Conservation (phyloP, 2,113 vertebrate species). For the Oryzias javanicus region DNA sequence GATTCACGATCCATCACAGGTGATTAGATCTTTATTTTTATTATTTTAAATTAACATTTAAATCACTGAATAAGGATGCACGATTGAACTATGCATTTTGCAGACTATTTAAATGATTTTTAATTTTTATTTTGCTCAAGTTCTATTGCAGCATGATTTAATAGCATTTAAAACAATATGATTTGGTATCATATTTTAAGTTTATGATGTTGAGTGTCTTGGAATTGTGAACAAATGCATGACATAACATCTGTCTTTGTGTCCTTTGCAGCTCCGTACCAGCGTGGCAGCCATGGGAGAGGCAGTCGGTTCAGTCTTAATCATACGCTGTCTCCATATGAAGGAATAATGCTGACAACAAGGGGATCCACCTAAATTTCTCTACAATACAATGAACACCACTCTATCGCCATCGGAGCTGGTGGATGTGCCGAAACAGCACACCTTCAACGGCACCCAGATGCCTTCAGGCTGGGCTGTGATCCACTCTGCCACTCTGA, state of each 20-base stretch:
- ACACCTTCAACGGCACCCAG: conserved; percentile 65
- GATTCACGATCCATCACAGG: conserved; percentile 22
- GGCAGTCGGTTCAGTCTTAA: conserved; percentile 26
- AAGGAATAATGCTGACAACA: conserved; percentile 39
- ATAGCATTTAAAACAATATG: too few relatives aligned
- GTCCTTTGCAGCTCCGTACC: conserved; percentile 34
- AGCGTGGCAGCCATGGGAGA: conserved; percentile 47
- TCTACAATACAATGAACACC: conserved; percentile 81
- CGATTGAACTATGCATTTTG: conserved; percentile 1
- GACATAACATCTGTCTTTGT: conserved; percentile 28
- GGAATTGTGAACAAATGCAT: not conserved
- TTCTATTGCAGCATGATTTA: too few relatives aligned
- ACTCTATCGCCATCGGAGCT: conserved; percentile 74
- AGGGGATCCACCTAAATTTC: conserved; percentile 33
- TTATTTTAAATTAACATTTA: not conserved
- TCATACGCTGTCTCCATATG: conserved; percentile 16
- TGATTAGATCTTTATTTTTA: conserved; percentile 32
- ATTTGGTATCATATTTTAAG: too few relatives aligned
- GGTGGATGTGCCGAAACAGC: conserved; percentile 66
- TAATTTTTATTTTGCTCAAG: conserved; percentile 1
- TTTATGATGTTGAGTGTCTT: not conserved
- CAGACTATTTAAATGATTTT: not conserved
- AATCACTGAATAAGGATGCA: not conserved
- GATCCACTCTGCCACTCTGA: conserved; percentile 85
- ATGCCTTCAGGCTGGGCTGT: conserved; percentile 68